Evolutionary conservation across 1,140 invertebrate species (phyloP), one percentile per base, ranked within the genome.

Genomic region (Nephotettix cincticeps): DNA sequence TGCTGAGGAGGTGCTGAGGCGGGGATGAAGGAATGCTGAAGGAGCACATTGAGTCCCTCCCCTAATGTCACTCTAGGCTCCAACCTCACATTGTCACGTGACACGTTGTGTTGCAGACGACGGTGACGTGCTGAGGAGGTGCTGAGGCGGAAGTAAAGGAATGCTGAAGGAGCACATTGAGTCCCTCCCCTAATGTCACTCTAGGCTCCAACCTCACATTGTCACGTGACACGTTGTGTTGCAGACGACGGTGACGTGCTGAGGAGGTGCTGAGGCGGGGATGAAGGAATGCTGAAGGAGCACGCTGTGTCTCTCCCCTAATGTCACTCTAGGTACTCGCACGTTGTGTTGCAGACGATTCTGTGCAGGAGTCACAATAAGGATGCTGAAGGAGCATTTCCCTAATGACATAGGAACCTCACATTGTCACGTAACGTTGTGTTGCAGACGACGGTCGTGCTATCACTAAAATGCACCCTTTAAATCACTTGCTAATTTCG

Each of bases 121-220:
- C 32, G 14, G 32, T 36, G 14, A 36, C 14, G 32, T 36, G 32
- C 32, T 36, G 32, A 36, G 32, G 4, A 6, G 32, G 32, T 36
- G 32, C 32, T 36, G 32, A 14, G 32, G 32, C 32, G 47, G 47
- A n/a, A n/a, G 19, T 51, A n/a, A 51, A 51, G 47, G 47, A 21
- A 51, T 51, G 47, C 47, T 51, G 47, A 51, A 51, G 47, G 47
- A 51, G 47, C 47, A 51, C 47, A n/a, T n/a, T 51, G 47, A 51
- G 47, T n/a, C 47, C 19, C 47, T 51, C 4, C 4, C 14, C 47
- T n/a, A n/a, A 6, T 51, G 47, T 51, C 47, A 51, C 47, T 3
- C 47, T 4, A 51, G 21, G 47, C 6, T 51, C 14, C 19, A 51
- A 40, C 6, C 36, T 40, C 17, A 9, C n/a, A n/a, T 51, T 11